Percentiles rank a stretch among this genome's conserved stretches.
Evolutionary conservation across 2,113 vertebrate genomes (phyloP).

Genomic region (Genyomyrus donnyi): DNA sequence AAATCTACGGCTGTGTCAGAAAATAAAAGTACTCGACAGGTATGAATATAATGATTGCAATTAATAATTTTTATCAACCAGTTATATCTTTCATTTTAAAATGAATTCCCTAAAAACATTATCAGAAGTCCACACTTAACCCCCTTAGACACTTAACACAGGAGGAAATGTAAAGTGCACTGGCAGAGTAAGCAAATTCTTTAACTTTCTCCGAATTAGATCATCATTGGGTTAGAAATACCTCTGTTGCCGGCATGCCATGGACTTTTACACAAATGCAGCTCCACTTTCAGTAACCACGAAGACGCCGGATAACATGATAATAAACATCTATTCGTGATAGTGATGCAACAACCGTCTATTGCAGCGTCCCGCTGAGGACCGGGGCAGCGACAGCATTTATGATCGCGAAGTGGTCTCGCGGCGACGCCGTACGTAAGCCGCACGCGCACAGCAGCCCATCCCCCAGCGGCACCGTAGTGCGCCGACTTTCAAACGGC

Average conservation of each 20-base stretch:
- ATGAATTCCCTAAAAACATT: not conserved
- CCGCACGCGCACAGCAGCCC: not conserved
- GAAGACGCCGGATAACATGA: not conserved
- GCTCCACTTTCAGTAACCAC: not conserved
- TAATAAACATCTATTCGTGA: not conserved
- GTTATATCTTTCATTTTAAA: not conserved
- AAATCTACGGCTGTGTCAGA: not conserved
- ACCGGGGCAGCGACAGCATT: not conserved
- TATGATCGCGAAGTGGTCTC: not conserved
- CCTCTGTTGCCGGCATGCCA: not conserved
- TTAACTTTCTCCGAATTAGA: not conserved
- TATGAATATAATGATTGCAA: not conserved
- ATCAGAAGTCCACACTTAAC: not conserved
- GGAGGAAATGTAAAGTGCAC: not conserved
- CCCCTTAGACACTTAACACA: not conserved
- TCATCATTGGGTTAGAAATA: not conserved
- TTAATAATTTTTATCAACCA: not conserved
- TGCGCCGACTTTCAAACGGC: not conserved
- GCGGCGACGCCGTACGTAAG: not conserved
- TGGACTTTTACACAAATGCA: not conserved
- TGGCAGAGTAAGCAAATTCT: not conserved
- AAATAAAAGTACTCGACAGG: not conserved
- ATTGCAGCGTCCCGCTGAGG: not conserved
- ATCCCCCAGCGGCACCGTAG: not conserved
- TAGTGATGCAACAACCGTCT: not conserved